Percentiles rank a stretch among this genome's conserved stretches.
phyloP scores from a whole-genome alignment of 2,797 vertebrate species.

The Cuniculus paca region DNA sequence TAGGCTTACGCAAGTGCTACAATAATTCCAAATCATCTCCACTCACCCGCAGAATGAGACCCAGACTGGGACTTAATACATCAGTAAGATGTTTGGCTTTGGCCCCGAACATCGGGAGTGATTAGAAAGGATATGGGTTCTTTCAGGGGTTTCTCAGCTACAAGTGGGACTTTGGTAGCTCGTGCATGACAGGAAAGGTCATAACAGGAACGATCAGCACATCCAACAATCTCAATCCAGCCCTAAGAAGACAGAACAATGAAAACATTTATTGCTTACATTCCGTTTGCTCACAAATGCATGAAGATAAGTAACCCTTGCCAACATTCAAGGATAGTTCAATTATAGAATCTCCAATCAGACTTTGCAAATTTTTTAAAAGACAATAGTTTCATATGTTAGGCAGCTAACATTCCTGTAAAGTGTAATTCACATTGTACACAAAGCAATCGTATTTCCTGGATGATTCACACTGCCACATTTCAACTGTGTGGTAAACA shows the following conservation, averaged over 20 bases:
- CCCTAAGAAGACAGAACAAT: constrained; percentile 89
- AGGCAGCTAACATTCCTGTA: neutral
- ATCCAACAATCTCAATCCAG: constrained; percentile 99
- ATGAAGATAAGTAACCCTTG: neutral
- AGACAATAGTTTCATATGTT: neutral
- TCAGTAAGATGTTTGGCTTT: neutral
- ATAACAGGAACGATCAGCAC: constrained; percentile 97
- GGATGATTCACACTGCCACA: constrained; percentile 10
- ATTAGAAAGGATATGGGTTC: constrained; percentile 97
- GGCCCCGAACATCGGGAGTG: neutral
- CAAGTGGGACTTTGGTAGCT: constrained; percentile 97
- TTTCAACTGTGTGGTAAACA: neutral
- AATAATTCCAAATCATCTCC: neutral
- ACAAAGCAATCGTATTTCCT: neutral
- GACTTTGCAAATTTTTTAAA: constrained; percentile 17
- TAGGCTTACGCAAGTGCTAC: neutral
- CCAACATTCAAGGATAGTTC: neutral
- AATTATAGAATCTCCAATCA: neutral
- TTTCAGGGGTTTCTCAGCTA: constrained; percentile 97
- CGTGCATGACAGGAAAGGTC: constrained; percentile 96
- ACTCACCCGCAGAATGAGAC: neutral
- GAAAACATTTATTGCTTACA: neutral
- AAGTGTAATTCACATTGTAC: neutral
- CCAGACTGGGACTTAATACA: neutral
- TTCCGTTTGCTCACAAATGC: neutral